Percentiles rank a stretch among this genome's conserved stretches.
Conservation (phyloP, 2,113 vertebrate genomes). For the Nothocercus nigrocapillus region DNA sequence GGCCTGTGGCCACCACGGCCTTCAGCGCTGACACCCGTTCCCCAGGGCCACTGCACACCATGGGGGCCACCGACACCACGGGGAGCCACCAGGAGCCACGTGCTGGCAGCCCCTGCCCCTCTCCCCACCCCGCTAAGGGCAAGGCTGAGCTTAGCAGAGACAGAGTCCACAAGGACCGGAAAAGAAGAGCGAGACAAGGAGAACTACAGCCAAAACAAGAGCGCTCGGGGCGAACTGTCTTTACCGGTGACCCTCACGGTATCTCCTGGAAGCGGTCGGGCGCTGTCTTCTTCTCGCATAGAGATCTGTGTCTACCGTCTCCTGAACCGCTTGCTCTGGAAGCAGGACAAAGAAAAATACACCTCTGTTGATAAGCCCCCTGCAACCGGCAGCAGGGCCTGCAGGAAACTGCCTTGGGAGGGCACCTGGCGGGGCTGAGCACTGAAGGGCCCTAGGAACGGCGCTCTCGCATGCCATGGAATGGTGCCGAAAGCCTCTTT, state of each 20-base stretch:
- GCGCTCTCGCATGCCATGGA: fast-evolving
- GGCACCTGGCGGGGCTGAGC: not conserved
- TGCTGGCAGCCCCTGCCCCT: not conserved
- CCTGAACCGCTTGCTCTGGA: constrained; percentile 68
- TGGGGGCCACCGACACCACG: not conserved
- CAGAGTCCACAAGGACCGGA: not conserved
- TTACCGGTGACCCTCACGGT: not conserved
- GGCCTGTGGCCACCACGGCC: not conserved
- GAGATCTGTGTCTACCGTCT: constrained; percentile 36
- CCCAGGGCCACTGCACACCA: not conserved
- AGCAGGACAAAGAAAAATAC: not conserved
- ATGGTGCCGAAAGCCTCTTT: not conserved
- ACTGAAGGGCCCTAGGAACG: fast-evolving
- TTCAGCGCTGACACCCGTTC: not conserved
- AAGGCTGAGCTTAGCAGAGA: not conserved
- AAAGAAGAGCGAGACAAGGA: not conserved
- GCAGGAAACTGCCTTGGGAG: not conserved
- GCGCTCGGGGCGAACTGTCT: not conserved
- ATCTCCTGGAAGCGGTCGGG: constrained; percentile 3
- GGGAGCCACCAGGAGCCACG: not conserved
- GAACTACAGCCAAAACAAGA: not conserved
- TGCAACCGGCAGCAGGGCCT: not conserved
- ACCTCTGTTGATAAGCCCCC: not conserved
- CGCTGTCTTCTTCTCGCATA: constrained; percentile 10
- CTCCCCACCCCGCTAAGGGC: fast-evolving